phyloP scores from a whole-genome alignment of 2,113 vertebrate species.

The Accipiter cooperii region DNA sequence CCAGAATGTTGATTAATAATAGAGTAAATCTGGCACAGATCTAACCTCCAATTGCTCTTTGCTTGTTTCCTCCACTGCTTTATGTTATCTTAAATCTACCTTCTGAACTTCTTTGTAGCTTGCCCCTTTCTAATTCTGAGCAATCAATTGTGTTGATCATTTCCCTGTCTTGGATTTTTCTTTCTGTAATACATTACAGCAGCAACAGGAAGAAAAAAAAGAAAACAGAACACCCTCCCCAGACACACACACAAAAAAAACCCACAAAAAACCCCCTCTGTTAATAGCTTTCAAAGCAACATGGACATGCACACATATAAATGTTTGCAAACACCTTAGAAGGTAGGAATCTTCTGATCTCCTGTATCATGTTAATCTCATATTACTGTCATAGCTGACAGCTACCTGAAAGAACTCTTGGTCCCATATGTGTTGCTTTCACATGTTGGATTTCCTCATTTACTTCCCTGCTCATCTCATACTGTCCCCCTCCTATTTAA shows the following conservation, averaged over 20 bases:
- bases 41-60: slow-evolving; percentile 4
- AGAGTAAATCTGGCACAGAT: neutral
- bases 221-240: neutral
- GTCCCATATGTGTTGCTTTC: neutral
- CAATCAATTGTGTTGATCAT: neutral
- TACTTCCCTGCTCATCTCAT: neutral
- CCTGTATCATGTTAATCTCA: neutral
- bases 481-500: neutral
- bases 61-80: neutral
- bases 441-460: neutral
- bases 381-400: neutral
- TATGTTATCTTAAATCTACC: neutral
- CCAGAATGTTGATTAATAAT: slow-evolving; percentile 8
- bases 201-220: neutral
- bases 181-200: neutral
- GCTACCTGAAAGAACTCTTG: neutral
- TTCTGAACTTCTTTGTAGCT: neutral
- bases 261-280: fast-evolving
- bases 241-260: too few species aligned
- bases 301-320: neutral
- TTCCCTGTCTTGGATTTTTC: neutral
- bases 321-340: neutral
- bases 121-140: neutral
- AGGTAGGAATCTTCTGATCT: neutral
- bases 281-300: neutral